Conservation (phyloP, 2,113 vertebrate species). For the Turnix velox region DNA sequence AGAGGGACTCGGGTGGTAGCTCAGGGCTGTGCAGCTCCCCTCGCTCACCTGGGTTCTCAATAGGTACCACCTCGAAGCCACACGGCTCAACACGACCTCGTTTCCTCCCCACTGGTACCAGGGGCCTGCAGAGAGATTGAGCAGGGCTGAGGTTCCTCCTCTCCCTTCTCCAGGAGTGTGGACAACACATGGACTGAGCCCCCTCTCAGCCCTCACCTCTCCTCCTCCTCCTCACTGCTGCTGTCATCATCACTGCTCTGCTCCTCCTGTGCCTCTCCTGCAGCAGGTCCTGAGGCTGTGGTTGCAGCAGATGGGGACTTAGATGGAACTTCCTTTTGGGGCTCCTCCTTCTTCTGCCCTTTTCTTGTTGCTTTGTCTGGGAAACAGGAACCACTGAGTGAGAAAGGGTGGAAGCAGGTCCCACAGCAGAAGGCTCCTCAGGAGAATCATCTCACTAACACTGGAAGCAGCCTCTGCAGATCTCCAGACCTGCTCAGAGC, state of each 20-base stretch:
- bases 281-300: fast-evolving
- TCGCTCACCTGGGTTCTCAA: slow-evolving; percentile 85
- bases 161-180: background rate
- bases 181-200: fast-evolving
- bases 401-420: background rate
- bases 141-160: background rate
- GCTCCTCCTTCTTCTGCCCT: background rate
- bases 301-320: background rate
- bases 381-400: background rate
- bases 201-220: slow-evolving; percentile 65
- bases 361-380: background rate
- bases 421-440: fast-evolving
- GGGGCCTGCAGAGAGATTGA: slow-evolving; percentile 59
- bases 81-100: background rate
- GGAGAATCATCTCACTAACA: background rate
- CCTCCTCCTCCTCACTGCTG: slow-evolving; percentile 83
- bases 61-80: slow-evolving; percentile 87
- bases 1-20: background rate
- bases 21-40: background rate
- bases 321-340: background rate
- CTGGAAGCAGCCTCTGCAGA: background rate
- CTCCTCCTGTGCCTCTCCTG: background rate
- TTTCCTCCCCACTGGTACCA: background rate
- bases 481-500: background rate
- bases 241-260: slow-evolving; percentile 63